phyloP scores from a whole-genome alignment of 1,140 invertebrate genomes.

The Centruroides sculpturatus region DNA sequence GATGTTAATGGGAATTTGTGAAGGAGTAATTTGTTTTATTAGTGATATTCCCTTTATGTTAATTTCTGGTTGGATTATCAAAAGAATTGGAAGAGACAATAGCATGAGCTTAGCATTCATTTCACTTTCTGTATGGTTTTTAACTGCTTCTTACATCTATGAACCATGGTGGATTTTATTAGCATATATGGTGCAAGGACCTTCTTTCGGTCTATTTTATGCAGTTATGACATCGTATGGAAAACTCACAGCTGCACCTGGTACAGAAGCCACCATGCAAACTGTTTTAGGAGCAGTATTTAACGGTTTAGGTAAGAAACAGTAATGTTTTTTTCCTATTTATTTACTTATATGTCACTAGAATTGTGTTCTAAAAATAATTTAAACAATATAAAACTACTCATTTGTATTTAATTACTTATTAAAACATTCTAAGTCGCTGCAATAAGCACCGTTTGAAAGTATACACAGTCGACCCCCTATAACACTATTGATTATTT shows the following conservation, averaged over 20 bases:
- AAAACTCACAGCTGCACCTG: slow-evolving; percentile 64
- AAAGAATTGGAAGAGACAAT: slow-evolving; percentile 63
- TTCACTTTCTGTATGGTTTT: slow-evolving; percentile 54
- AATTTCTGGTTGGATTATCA: slow-evolving; percentile 59
- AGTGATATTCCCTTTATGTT: slow-evolving; percentile 83
- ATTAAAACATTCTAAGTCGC: too few species aligned
- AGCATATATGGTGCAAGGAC: slow-evolving; percentile 67
- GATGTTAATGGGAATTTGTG: slow-evolving; percentile 58
- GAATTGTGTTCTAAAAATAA: too few species aligned
- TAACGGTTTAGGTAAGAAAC: too few species aligned
- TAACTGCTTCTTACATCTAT: slow-evolving; percentile 58
- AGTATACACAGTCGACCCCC: too few species aligned
- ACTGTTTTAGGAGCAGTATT: slow-evolving; percentile 41
- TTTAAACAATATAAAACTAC: too few species aligned
- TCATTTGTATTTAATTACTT: too few species aligned
- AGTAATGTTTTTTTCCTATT: too few species aligned
- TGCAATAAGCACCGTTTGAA: too few species aligned
- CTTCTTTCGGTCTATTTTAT: slow-evolving; percentile 76
- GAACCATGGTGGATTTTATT: slow-evolving; percentile 60
- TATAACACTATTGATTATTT: too few species aligned
- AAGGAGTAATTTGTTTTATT: slow-evolving; percentile 34
- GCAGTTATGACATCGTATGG: slow-evolving; percentile 75
- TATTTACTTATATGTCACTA: too few species aligned
- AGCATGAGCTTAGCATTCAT: slow-evolving; percentile 60
- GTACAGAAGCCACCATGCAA: slow-evolving; percentile 36